These are phyloP conservation scores for Brachionus manjavacas DNA, from an alignment of 1,140 invertebrate species.

Conservation along the genomic window DNA sequence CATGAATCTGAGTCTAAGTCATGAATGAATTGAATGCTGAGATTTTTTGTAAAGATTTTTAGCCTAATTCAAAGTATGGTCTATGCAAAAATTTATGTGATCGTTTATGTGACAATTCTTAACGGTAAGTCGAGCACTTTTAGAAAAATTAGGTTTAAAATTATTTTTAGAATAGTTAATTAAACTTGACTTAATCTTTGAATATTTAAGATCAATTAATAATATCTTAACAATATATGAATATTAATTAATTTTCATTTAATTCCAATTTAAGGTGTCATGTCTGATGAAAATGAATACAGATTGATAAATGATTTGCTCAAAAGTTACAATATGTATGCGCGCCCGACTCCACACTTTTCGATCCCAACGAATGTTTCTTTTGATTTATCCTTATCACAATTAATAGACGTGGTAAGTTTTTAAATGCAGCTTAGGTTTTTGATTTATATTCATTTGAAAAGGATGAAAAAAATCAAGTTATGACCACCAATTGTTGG, in stretches of 20 bases:
- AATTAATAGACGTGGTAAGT: slow-evolving; percentile 72
- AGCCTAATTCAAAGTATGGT: background rate
- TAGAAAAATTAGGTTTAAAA: background rate
- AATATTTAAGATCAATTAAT: too few relatives aligned
- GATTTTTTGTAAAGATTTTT: background rate
- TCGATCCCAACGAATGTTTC: slow-evolving; percentile 61
- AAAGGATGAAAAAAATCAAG: slow-evolving; percentile 42
- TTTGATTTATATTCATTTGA: background rate
- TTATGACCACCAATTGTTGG: slow-evolving; percentile 41
- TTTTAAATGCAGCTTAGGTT: background rate
- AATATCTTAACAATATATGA: background rate
- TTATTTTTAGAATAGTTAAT: too few relatives aligned
- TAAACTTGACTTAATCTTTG: too few relatives aligned
- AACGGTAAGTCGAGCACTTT: background rate
- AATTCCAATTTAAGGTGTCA: background rate
- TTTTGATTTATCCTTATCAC: slow-evolving; percentile 73
- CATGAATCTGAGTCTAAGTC: too few relatives aligned
- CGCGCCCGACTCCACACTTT: background rate
- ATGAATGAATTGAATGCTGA: background rate
- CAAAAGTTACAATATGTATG: slow-evolving; percentile 19
- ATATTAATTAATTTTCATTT: background rate
- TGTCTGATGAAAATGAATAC: slow-evolving; percentile 32
- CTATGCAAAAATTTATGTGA: background rate
- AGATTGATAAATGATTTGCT: slow-evolving; percentile 13
- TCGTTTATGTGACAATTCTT: background rate